Evolutionary conservation across 2,797 vertebrate species (phyloP), one percentile per base, ranked within the genome.

Genomic region (Merluccius polli): DNA sequence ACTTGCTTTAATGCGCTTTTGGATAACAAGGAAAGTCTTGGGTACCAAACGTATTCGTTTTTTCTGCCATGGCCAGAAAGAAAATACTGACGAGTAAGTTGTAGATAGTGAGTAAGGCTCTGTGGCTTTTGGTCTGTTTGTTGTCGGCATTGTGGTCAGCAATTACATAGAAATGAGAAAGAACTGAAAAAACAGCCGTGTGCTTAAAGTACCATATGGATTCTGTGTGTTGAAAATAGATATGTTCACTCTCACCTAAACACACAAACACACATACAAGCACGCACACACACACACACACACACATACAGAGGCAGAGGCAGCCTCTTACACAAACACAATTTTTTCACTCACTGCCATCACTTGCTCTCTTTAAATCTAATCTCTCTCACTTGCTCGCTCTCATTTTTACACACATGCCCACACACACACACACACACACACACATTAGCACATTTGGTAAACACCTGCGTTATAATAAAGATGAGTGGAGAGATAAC

Each of bases 401-500:
- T 52, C 48, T 21, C 18, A 21, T 8, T 52, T 21, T 52, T 7
- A n/a, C n/a, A n/a, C n/a, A 52, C 27, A 3, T 33, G 36, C 16
- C 0, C 59, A 11, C 59, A 63, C 63, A 29, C 65, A 16, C 65
- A 30, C 65, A 68, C 27, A 2, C 65, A 68, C 65, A 68, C 65
- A 68, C 65, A 31, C 12, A 68, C 65, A 68, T 31, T 29, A 29
- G 30, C 65, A 68, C 65, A 67, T 63, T 63, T 24, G 52, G 52
- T 63, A 63, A 63, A 63, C 63, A 31, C 80, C 84, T 82, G 72
- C 78, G 70, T 78, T 88, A 85, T 87, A 88, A 88, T 86, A 83
- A 88, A 89, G 82, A 86, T 87, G 79, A 81, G 6, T 86, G 84
- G 36, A 77, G 88, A 83, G 72, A 77, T 44, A 79, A 86, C 27